Conservation (phyloP, 2,888 invertebrate species). For the Phengaris alcon region DNA sequence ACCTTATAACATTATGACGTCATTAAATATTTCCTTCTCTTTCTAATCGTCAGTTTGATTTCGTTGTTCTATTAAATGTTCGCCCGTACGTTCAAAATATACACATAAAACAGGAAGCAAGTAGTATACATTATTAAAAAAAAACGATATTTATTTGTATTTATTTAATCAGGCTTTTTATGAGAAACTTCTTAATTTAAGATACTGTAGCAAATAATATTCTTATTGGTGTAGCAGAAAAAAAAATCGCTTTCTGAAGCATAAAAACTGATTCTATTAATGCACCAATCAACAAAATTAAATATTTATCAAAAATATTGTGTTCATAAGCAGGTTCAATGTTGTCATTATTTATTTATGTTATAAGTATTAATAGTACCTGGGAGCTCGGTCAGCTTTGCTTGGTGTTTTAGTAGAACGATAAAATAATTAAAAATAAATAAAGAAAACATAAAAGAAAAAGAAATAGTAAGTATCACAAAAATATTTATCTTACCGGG, state of each 20-base stretch:
- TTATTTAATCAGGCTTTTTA: not conserved
- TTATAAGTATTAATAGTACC: no score
- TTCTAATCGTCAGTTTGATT: not conserved
- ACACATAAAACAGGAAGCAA: not conserved
- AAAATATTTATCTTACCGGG: no score
- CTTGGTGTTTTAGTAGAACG: no score
- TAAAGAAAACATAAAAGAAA: no score
- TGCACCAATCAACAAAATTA: not conserved
- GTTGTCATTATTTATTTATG: no score
- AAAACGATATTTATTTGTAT: not conserved
- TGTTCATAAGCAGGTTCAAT: no score
- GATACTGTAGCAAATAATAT: not conserved
- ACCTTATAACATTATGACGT: not conserved
- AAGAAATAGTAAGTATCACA: no score
- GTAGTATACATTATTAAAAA: not conserved
- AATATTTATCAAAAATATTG: not conserved
- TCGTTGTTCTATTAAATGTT: not conserved
- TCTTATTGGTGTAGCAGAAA: not conserved
- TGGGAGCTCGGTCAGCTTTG: no score
- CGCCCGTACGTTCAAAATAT: not conserved
- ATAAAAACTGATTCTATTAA: not conserved
- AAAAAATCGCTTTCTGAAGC: not conserved
- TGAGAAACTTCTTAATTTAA: no score
- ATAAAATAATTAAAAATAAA: no score
- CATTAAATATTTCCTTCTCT: not conserved